Percentiles rank a stretch among this genome's conserved stretches.
Evolutionary conservation across 2,797 vertebrate species (phyloP).

Genomic region (Mormyrops attenuatus): DNA sequence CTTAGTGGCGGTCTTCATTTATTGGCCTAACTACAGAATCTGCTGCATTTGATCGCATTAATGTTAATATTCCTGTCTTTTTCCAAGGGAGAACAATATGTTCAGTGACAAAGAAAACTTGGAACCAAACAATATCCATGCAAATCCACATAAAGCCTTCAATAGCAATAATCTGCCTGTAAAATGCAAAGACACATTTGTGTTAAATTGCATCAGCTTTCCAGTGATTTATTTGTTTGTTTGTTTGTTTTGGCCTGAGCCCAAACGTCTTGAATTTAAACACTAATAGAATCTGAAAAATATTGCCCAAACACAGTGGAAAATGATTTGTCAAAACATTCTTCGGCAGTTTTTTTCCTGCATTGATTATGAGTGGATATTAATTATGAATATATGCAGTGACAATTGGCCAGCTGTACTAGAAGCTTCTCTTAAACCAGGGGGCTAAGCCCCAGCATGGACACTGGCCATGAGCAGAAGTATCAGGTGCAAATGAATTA

Average conservation of each 20-base stretch:
- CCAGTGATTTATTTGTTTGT: not conserved
- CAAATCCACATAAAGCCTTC: not conserved
- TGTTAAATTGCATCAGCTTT: not conserved
- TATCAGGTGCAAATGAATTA: not conserved
- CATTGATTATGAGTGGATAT: not conserved
- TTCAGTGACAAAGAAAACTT: not conserved
- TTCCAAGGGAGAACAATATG: not conserved
- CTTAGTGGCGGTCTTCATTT: not conserved
- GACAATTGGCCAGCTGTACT: not conserved
- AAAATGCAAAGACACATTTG: not conserved
- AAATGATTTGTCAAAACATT: not conserved
- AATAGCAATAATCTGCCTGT: not conserved
- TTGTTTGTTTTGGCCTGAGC: conserved; percentile 1
- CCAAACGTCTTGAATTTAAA: not conserved
- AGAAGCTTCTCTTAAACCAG: not conserved
- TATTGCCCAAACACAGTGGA: not conserved
- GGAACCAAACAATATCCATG: not conserved
- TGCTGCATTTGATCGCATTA: not conserved
- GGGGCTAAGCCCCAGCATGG: not conserved
- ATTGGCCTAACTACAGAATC: not conserved
- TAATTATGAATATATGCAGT: not conserved
- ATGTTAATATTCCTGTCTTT: not conserved
- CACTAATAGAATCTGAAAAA: not conserved
- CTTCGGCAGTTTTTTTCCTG: not conserved
- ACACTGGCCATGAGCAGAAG: not conserved